Base-by-base conservation (phyloP, 2,113 vertebrate genomes). In the Scolopax mira region DNA sequence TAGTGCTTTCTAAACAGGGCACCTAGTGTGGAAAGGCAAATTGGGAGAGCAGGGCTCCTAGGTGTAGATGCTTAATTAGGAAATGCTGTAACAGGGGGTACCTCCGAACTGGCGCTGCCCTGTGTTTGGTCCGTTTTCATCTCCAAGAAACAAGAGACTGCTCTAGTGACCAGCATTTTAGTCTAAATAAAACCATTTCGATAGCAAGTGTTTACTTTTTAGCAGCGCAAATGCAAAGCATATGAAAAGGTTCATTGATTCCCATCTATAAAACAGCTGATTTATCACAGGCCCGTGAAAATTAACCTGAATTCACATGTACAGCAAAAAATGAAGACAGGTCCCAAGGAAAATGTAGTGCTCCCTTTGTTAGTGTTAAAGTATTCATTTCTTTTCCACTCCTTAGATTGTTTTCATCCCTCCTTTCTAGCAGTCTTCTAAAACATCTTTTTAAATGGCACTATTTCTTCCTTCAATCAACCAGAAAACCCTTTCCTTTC, bases 21-120 rank as follows among this genome's bases (percentile, higher is more conserved):
- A 87, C 95, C 94, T 97, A 93, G 95, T 94, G 95, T 92, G 96
- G 94, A 92, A 97, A 97, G 94, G 95, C 95, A 97, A 90, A 97
- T 62, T 91, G 93, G 89, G 92, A 95, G 92, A 93, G 78, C 58
- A 79, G 90, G 91, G 84, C 85, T 97, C 62, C 64, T 91, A 77
- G 84, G 88, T 4, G 1, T 93, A 81, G 95, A 78, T 74, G 90
- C 91, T 97, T 97, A 97, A 98, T 97, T 97, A 97, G 94, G 93
- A 96, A 92, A 91, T 93, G 90, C 94, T 90, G 28, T 92, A 25
- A 41, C 33, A 85, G 81, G 54, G 37, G 79, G 77, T 92, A 93
- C 60, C 83, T 52, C 44, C 5, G 58, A 92, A 88, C 39, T 51
- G 82, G 79, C 87, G 35, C 64, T 35, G 78, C 39, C 14, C 0